Evolutionary conservation across 2,797 vertebrate genomes (phyloP).

Genomic region (Peromyscus aztecus): DNA sequence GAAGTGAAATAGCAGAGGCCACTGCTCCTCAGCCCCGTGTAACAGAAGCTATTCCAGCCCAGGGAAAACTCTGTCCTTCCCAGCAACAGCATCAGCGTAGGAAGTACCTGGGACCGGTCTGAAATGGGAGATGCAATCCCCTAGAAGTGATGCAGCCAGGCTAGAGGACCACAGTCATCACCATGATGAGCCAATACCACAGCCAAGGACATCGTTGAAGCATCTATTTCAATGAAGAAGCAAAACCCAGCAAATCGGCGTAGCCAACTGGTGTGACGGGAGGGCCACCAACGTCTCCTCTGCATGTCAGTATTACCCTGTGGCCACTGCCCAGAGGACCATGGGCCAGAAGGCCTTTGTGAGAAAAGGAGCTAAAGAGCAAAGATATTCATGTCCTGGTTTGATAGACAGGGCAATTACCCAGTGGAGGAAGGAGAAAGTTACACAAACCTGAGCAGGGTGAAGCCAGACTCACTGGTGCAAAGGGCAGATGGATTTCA

Average conservation of each 20-base stretch:
- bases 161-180: not conserved
- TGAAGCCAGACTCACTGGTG: not conserved
- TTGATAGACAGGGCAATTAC: not conserved
- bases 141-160: not conserved
- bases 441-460: not conserved
- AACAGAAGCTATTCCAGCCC: fast-evolving
- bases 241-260: no score
- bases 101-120: not conserved
- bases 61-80: not conserved
- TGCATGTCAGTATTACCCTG: no score
- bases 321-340: no score
- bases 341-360: no score
- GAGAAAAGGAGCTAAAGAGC: no score
- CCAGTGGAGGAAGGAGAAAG: not conserved
- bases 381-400: not conserved
- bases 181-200: no score
- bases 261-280: no score
- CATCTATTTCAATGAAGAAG: no score
- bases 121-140: not conserved
- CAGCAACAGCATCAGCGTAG: not conserved
- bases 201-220: no score
- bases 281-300: no score
- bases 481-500: not conserved
- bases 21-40: not conserved
- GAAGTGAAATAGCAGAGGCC: not conserved